phyloP scores from a whole-genome alignment of 2,888 invertebrate genomes.

The Bedellia somnulentella region DNA sequence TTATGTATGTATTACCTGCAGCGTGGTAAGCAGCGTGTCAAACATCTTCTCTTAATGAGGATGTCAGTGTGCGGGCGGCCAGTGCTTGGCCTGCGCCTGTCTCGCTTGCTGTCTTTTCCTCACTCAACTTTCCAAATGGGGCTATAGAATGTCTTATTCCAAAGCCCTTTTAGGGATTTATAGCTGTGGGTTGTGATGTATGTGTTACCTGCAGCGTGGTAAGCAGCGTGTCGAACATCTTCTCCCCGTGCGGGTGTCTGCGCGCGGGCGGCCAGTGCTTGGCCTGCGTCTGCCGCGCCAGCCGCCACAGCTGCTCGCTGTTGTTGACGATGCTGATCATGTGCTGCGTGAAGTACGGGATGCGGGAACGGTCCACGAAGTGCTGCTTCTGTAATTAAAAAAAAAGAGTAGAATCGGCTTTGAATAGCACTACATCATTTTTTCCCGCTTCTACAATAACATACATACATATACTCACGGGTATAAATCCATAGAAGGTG shows the following conservation, averaged over 20 bases:
- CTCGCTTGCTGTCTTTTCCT: constrained; percentile 85
- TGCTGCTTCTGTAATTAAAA: constrained; percentile 64
- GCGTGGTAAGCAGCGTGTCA: constrained; percentile 66
- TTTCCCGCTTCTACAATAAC: no score
- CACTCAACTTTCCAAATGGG: no score
- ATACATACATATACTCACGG: no score
- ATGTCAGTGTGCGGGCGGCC: constrained; percentile 66
- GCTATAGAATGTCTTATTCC: no score
- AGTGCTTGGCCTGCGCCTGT: constrained; percentile 80
- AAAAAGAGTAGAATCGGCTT: no score
- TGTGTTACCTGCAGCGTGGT: constrained; percentile 73
- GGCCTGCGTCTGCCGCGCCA: constrained; percentile 83
- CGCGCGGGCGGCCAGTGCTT: constrained; percentile 73
- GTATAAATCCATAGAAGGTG: no score
- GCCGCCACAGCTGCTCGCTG: constrained; percentile 85
- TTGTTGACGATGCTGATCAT: constrained; percentile 96
- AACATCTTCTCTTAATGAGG: constrained; percentile 62
- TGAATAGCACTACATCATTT: no score
- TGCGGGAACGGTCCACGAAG: constrained; percentile 88
- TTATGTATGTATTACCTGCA: no score
- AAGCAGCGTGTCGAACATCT: constrained; percentile 62
- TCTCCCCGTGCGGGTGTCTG: constrained; percentile 62
- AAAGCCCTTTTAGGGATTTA: no score
- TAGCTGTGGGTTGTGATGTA: no score
- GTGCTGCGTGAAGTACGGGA: constrained; percentile 89